Evolutionary conservation across 2,888 invertebrate species (phyloP), one percentile per base, ranked within the genome.

Genomic region (Eilema griseolum): DNA sequence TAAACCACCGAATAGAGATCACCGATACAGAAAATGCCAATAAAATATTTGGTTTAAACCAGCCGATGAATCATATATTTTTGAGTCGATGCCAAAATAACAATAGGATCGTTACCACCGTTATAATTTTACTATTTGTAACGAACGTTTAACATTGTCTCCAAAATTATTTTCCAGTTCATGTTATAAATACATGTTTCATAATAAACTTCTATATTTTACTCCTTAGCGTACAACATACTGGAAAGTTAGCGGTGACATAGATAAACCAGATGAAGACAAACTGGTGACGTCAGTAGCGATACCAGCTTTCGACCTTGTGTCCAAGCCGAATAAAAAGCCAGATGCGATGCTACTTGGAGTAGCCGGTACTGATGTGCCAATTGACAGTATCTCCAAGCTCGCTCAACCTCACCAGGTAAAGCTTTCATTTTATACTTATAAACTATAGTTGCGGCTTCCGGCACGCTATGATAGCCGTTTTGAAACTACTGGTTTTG

Each of bases 351-450:
- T 97, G 83, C 94, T 99, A 66, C 95, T 99, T 37, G 99, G 99
- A 0, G 99, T 99, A 3, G 99, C 99, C 3, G 99, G 99, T 0
- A 99, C 99, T 0, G 99, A 99, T 88, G 97, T 99, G 41, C 98
- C 99, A 0, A 97, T 99, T 11, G 97, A 98, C 83, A 99, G 99
- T 88, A 98, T 99, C 69, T 96, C 97, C 67, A 98, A 98, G 91
- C 95, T 99, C 46, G 98, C 99, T 0, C 97, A 98, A 76, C 98
- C 99, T 0, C 98, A 98, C 87, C 98, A 99, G 97, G 97, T 98
- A 81, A 70, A 3, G 20, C 10, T 52, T n/a, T n/a, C 52, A n/a
- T n/a, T n/a, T 8, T n/a, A 52, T n/a, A 52, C 20, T n/a, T n/a
- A n/a, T 52, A 10, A 52, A 10, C n/a, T 52, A 52, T n/a, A n/a